Conservation (phyloP, 2,113 vertebrate genomes). For the Recurvirostra avosetta region DNA sequence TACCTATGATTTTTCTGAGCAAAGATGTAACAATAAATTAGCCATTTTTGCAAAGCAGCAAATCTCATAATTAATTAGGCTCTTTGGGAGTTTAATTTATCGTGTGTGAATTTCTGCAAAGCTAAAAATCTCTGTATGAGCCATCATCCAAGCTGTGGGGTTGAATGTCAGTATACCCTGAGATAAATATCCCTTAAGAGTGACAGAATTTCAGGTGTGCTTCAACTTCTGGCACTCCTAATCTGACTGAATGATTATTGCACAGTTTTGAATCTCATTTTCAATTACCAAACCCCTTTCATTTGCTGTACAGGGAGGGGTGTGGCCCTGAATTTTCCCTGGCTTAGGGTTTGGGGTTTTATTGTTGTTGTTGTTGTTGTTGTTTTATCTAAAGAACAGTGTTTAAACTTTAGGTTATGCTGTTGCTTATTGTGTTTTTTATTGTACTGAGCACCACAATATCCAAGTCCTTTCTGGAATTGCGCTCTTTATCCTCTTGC, state of each 20-base stretch:
- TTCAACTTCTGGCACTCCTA: not conserved
- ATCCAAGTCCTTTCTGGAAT: not conserved
- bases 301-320: not conserved
- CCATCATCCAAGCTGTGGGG: accelerated
- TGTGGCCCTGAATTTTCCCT: not conserved
- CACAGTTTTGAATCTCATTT: not conserved
- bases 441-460: not conserved
- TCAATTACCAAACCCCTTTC: not conserved
- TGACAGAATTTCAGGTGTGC: not conserved
- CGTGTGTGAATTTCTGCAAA: not conserved
- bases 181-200: not conserved
- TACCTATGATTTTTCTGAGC: not conserved
- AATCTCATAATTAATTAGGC: conserved; percentile 1
- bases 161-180: not conserved
- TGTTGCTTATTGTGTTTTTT: not conserved
- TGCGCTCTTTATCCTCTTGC: not conserved
- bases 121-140: not conserved
- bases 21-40: not conserved
- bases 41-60: not conserved
- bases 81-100: not conserved
- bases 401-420: not conserved
- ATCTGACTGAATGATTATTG: not conserved
- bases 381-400: not conserved
- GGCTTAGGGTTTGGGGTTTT: accelerated
- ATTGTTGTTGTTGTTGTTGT: not conserved